Evolutionary conservation across 2,797 vertebrate genomes (phyloP).

Genomic region (Enteromius fasciolatus): DNA sequence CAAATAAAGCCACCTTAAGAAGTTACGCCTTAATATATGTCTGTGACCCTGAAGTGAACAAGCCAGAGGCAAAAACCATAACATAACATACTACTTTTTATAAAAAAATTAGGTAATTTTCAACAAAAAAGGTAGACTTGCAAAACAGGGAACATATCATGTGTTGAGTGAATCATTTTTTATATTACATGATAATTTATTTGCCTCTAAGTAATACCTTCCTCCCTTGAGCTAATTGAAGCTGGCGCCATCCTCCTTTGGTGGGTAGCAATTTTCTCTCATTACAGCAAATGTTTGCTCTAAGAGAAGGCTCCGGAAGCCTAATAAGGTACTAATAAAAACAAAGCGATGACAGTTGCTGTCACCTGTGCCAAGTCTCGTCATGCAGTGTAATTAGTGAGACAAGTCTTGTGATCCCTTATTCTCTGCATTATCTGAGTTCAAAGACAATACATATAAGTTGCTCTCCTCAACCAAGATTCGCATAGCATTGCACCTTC

Average conservation of each 20-base stretch:
- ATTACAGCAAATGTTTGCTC: conserved; percentile 71
- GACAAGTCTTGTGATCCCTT: conserved; percentile 60
- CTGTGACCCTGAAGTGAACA: background rate
- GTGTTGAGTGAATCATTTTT: conserved; percentile 65
- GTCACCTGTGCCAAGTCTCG: conserved; percentile 54
- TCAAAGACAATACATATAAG: conserved; percentile 30
- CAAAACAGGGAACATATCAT: conserved; percentile 29
- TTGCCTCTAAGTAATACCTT: conserved; percentile 74
- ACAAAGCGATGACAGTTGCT: conserved; percentile 62
- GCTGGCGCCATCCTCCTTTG: conserved; percentile 76
- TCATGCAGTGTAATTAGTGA: conserved; percentile 57
- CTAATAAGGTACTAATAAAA: conserved; percentile 66
- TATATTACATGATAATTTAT: conserved; percentile 72
- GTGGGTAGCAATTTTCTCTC: conserved; percentile 79
- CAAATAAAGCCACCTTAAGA: background rate
- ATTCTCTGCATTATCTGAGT: conserved; percentile 15
- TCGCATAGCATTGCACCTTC: background rate
- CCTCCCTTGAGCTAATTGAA: conserved; percentile 78
- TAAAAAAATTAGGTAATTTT: conserved; percentile 24
- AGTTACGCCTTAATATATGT: background rate
- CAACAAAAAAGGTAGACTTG: conserved; percentile 67
- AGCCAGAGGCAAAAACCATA: background rate
- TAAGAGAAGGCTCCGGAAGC: conserved; percentile 64
- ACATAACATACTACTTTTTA: background rate
- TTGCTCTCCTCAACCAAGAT: conserved; percentile 5